Percentiles rank a stretch among this genome's conserved stretches.
These are phyloP conservation scores for Colossoma macropomum DNA, from an alignment of 2,113 vertebrate genomes.

Conservation along the genomic window DNA sequence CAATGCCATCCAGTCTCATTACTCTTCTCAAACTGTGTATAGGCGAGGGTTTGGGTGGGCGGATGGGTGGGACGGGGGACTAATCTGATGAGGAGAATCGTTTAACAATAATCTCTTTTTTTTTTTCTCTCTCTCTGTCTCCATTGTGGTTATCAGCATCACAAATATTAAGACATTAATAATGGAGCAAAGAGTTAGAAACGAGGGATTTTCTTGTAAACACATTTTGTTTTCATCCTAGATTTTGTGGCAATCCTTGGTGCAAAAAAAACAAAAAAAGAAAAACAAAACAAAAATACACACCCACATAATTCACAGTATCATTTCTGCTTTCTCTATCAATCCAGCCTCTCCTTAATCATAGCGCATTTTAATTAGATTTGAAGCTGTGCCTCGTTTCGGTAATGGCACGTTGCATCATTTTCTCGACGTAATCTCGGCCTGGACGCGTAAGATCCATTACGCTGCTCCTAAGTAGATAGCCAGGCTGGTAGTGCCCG, in stretches of 20 bases:
- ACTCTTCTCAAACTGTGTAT: conserved; percentile 52
- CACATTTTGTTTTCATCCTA: background rate
- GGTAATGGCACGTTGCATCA: conserved; percentile 51
- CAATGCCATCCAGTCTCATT: conserved; percentile 52
- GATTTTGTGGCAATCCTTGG: background rate
- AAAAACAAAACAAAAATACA: no score
- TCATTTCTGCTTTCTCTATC: conserved; percentile 44
- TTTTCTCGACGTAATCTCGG: conserved; percentile 37
- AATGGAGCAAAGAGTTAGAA: conserved; percentile 30
- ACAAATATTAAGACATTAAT: conserved; percentile 54
- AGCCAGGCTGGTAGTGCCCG: conserved; percentile 8
- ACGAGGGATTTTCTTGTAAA: background rate
- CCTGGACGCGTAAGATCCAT: conserved; percentile 39
- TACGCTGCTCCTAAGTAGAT: conserved; percentile 46
- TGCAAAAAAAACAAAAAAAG: background rate
- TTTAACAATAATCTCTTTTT: conserved; percentile 28
- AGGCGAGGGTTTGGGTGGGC: conserved; percentile 19
- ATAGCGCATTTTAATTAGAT: conserved; percentile 51
- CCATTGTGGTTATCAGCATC: conserved; percentile 47
- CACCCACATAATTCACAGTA: conserved; percentile 32
- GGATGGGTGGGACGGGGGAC: conserved; percentile 8
- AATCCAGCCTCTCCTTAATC: conserved; percentile 40
- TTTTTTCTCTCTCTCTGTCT: background rate
- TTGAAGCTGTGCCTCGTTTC: conserved; percentile 40
- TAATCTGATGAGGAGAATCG: conserved; percentile 54